Conservation (phyloP, 2,888 invertebrate species). For the Leucozona laternaria region DNA sequence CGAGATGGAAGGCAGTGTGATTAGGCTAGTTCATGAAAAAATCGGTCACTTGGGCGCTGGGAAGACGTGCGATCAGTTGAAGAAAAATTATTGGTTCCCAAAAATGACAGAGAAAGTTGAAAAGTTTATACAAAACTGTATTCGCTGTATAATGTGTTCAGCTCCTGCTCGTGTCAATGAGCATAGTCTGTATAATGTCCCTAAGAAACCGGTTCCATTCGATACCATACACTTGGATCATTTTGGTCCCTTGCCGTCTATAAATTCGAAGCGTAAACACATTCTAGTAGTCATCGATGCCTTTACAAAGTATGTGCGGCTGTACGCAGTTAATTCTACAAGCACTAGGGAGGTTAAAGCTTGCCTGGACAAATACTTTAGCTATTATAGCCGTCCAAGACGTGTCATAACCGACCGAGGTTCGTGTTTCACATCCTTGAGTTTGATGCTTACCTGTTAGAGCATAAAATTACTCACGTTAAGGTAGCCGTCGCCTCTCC, state of each 20-base stretch:
- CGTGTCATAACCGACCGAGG: constrained; percentile 3
- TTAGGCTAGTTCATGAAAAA: constrained; percentile 29
- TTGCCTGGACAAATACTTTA: background rate
- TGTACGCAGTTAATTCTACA: too few species aligned
- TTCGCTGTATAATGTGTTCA: constrained; percentile 40
- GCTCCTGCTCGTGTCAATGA: constrained; percentile 17
- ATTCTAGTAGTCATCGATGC: too few species aligned
- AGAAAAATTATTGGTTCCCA: constrained; percentile 28
- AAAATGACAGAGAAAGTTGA: constrained; percentile 21
- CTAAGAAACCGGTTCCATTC: constrained; percentile 17
- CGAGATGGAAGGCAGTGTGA: constrained; percentile 39
- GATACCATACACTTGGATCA: constrained; percentile 37
- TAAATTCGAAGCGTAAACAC: background rate
- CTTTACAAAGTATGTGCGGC: too few species aligned
- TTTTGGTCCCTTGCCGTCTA: constrained; percentile 18
- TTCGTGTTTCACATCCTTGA: constrained; percentile 46
- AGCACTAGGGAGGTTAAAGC: too few species aligned
- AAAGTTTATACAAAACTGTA: constrained; percentile 30
- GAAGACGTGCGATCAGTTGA: constrained; percentile 16
- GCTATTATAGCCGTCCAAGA: background rate
- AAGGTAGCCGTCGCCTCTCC: constrained; percentile 77
- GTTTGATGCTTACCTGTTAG: constrained; percentile 65
- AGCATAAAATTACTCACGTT: constrained; percentile 75
- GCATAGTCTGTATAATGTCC: constrained; percentile 1
- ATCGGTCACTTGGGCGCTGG: constrained; percentile 10